Evolutionary conservation across 30 jellyfish, hydroid and myxozoan genomes (phyloP), one percentile per base, ranked within the genome.

Genomic region (Catostylus mosaicus): DNA sequence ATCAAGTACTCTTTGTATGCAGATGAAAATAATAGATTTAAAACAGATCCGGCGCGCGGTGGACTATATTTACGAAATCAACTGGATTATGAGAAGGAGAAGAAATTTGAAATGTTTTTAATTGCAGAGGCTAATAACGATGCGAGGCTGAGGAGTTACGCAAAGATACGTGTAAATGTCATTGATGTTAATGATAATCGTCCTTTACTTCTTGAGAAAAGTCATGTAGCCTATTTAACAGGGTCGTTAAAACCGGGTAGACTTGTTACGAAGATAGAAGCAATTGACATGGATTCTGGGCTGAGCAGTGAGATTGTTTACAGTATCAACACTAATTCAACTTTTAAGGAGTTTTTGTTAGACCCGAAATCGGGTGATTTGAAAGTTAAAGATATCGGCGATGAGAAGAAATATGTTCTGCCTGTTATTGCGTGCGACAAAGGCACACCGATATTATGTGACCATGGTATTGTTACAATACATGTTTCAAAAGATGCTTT

Each of bases 261-360:
- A 48, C 35, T 73, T 50, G 86, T 88, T 26, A 75, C 85, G 16
- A 67, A 40, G 19, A 38, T 94, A 3, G 30, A 30, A 18, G 99
- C 96, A 1, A 24, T 19, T 37, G 99, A 94, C 64, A 10, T n/a
- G 30, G 99, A 94, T 88, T 71, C 90, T 50, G 97, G 97, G 2
- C 22, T 24, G 18, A 94, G 88, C 62, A 77, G 92, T 2, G 64
- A 57, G 34, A 24, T 94, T 0, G 35, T 10, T 10, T 94, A 76
- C 89, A 40, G 23, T 10, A 8, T 94, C 5, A 35, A 20, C 19
- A 37, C 77, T 8, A 54, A 79, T 50, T 31, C 85, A 24, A 29
- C 73, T 0, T 75, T 80, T 16, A 20, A 27, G 32, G 79, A 67
- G 30, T 86, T 86, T 59, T 27, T 7, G 20, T 40, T 86, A 18